Evolutionary conservation across 1,140 invertebrate genomes (phyloP).

Genomic region (Hydropsyche tenuis): DNA sequence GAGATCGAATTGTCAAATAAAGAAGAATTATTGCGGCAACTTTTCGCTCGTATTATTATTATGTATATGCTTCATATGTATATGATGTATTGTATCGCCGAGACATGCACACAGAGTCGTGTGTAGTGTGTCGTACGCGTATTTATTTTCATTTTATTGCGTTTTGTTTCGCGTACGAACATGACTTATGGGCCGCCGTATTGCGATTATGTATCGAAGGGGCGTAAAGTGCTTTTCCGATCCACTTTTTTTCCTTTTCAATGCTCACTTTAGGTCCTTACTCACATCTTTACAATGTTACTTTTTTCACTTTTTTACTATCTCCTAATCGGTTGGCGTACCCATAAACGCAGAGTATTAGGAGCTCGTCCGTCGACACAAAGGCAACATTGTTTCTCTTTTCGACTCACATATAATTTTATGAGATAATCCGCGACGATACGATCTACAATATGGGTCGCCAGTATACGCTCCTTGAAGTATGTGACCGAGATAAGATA

Average conservation of each 20-base stretch:
- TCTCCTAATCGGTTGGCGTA: too few species aligned
- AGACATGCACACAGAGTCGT: too few species aligned
- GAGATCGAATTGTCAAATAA: conserved; percentile 35
- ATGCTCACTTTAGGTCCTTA: background rate
- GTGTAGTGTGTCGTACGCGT: background rate
- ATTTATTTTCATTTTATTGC: conserved; percentile 18
- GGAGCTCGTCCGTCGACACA: too few species aligned
- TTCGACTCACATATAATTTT: conserved; percentile 7
- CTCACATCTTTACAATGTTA: too few species aligned
- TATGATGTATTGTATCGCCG: too few species aligned
- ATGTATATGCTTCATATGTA: background rate
- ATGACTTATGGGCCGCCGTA: conserved; percentile 7
- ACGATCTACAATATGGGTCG: conserved; percentile 33
- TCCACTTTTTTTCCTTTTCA: background rate
- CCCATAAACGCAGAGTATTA: too few species aligned
- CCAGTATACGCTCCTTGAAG: conserved; percentile 10
- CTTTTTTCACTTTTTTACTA: too few species aligned
- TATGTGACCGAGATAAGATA: conserved; percentile 24
- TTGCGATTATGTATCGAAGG: conserved; percentile 15
- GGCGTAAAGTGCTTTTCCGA: conserved; percentile 16
- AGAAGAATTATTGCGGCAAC: conserved; percentile 30
- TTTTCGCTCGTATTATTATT: conserved; percentile 10
- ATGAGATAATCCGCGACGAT: conserved; percentile 26
- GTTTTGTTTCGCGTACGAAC: conserved; percentile 4
- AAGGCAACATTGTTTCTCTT: background rate